A percentile compares a stretch with the other conserved stretches of the same genome.
These are phyloP conservation scores for Fregetta grallaria DNA, from an alignment of 2,113 vertebrate genomes.

Conservation along the genomic window DNA sequence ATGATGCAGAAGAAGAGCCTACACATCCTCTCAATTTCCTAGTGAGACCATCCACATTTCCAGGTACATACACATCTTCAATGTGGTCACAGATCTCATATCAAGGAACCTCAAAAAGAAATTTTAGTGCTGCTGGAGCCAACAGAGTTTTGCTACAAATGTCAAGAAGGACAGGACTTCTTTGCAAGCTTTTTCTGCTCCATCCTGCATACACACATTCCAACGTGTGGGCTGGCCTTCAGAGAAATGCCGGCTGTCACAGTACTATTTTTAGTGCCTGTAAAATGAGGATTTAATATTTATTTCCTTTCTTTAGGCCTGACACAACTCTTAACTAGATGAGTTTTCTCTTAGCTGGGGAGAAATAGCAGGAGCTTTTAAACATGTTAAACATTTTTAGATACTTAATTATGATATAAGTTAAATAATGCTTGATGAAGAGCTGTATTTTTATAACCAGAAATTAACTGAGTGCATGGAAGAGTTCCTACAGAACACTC, in stretches of 20 bases:
- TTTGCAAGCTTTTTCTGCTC: background rate
- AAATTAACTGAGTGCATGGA: background rate
- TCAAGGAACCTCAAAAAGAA: background rate
- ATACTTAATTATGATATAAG: background rate
- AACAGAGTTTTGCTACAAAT: background rate
- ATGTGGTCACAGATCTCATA: background rate
- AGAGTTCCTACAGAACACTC: background rate
- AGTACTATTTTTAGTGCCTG: background rate
- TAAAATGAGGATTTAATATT: background rate
- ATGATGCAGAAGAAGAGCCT: background rate
- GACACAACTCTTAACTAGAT: background rate
- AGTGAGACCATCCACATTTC: background rate
- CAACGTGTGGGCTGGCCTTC: background rate
- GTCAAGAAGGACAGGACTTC: background rate
- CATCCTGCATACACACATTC: background rate
- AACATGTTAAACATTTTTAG: background rate
- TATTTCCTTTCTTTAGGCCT: background rate
- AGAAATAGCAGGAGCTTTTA: background rate
- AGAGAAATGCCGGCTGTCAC: background rate
- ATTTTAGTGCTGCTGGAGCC: background rate
- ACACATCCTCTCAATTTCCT: background rate
- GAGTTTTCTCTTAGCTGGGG: background rate
- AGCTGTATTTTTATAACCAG: background rate
- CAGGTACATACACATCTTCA: accelerated
- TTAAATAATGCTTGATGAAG: background rate